Evolutionary conservation across 2,113 vertebrate genomes (phyloP).

Genomic region (Varanus salvator): DNA sequence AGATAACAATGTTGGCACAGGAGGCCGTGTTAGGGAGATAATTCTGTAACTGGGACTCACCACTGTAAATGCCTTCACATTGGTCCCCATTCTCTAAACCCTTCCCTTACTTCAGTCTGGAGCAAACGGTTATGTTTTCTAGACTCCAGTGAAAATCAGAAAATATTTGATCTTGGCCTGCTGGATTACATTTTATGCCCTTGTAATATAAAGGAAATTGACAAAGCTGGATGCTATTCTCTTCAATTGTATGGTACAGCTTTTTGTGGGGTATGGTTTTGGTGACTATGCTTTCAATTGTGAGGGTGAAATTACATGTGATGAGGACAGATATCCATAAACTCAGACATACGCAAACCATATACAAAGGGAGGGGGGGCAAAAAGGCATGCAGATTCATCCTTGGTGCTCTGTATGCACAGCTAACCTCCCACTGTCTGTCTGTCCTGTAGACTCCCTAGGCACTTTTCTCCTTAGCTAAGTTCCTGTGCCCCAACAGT

Average conservation of each 20-base stretch:
- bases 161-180: background rate
- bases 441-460: background rate
- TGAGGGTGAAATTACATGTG: background rate
- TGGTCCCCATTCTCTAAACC: too few species aligned
- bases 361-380: background rate
- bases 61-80: background rate
- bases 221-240: background rate
- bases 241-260: background rate
- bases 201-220: background rate
- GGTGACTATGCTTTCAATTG: background rate
- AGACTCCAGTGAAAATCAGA: background rate
- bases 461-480: background rate
- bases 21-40: too few species aligned
- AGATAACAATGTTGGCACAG: too few species aligned
- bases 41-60: background rate
- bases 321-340: background rate
- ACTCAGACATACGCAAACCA: background rate
- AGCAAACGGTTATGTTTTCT: background rate
- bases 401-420: background rate
- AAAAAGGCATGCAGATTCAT: background rate
- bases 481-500: background rate
- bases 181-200: background rate
- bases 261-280: background rate
- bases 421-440: background rate
- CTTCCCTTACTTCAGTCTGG: too few species aligned